Evolutionary conservation across 2,888 invertebrate genomes (phyloP), one percentile per base, ranked within the genome.

Genomic region (Zygaena filipendulae): DNA sequence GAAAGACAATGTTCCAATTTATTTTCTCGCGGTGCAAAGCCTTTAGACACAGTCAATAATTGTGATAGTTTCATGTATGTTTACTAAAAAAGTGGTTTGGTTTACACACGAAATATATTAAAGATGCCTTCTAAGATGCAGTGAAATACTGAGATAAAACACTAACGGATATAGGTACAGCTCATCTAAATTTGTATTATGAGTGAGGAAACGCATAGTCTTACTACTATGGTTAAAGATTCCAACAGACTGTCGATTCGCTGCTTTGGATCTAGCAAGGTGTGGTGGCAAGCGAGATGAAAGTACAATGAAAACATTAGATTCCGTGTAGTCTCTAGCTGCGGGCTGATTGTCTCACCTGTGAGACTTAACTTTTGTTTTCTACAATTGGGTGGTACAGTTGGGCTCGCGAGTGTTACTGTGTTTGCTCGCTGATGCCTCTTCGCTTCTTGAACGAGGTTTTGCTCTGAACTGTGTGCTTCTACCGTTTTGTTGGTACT

Each of bases 331-430:
- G 19, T 11, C 13, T 13, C 19, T 23, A 22, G 23, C 23, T 21
- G 7, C n/a, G 21, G 12, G 7, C 19, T 18, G 27, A 29, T 25
- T 27, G 41, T 60, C 69, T 77, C 80, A 82, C 82, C 81, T 75
- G 81, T 75, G 71, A 88, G 86, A 69, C 87, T 86, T 64, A 88
- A 85, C 60, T 85, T 84, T 57, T 85, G 86, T 64, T 87, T 87
- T 60, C 86, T 81, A 63, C 82, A 71, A 49, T 81, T 80, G 47
- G 83, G 81, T 45, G 84, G 83, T 35, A 84, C 83, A 44, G 84
- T 84, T 28, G 84, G 84, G 56, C 84, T 84, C 56, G 82, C 81
- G 46, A 88, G 72, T 58, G 86, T 82, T 52, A 87, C 75, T 49
- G 86, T 85, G 59, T 82, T n/a, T n/a, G 84, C 25, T 86, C 84